phyloP scores from a whole-genome alignment of 2,797 vertebrate genomes.

The Sylvia borin region DNA sequence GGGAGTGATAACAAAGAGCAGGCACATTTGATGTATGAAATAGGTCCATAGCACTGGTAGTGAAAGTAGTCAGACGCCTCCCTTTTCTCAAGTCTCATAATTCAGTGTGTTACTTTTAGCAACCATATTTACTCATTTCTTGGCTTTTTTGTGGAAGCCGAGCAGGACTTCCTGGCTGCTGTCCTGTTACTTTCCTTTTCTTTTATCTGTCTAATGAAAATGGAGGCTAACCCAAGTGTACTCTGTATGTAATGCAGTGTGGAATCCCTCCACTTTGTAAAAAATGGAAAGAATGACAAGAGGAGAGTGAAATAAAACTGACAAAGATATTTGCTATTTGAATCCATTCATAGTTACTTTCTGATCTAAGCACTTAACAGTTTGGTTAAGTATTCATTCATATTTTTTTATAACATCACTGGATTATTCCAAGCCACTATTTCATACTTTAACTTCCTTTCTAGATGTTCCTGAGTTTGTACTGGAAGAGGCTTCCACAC shows the following conservation, averaged over 20 bases:
- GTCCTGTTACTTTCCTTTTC: neutral
- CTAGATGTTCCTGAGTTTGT: neutral
- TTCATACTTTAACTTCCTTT: neutral
- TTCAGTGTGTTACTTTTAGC: neutral
- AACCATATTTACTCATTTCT: neutral
- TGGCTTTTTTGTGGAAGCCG: neutral
- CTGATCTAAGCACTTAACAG: neutral
- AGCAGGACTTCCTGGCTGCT: neutral
- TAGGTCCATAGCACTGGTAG: neutral
- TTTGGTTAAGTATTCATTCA: neutral
- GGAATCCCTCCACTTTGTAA: neutral
- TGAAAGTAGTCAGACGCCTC: neutral
- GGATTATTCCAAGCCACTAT: neutral
- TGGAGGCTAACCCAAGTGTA: neutral
- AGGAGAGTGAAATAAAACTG: neutral
- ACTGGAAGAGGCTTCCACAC: neutral
- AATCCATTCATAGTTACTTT: neutral
- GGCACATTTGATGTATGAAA: neutral
- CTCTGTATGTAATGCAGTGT: neutral
- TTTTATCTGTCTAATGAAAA: neutral
- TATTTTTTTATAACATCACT: neutral
- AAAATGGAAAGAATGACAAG: neutral
- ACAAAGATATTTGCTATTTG: neutral
- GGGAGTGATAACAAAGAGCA: neutral
- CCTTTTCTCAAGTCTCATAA: neutral